These are phyloP conservation scores for Pogona vitticeps DNA, from an alignment of 2,113 vertebrate genomes.

Conservation along the genomic window DNA sequence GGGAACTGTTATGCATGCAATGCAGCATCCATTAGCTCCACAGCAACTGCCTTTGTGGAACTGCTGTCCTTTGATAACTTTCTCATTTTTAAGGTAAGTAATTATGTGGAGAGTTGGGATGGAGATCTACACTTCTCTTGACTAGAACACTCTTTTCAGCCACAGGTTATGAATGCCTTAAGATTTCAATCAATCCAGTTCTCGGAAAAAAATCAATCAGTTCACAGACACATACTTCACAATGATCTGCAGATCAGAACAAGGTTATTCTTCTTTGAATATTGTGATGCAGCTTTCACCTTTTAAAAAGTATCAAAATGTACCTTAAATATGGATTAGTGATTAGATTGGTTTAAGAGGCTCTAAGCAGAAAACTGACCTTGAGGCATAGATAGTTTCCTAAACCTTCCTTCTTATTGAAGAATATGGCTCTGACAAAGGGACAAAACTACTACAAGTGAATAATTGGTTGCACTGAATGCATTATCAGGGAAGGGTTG, in stretches of 20 bases:
- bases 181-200: not conserved
- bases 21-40: constrained; percentile 15
- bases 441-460: too few relatives aligned
- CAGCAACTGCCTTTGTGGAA: not conserved
- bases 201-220: not conserved
- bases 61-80: not conserved
- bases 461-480: too few relatives aligned
- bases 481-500: too few relatives aligned
- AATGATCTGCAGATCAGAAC: too few relatives aligned
- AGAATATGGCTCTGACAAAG: too few relatives aligned
- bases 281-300: not conserved
- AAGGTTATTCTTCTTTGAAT: not conserved
- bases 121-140: not conserved
- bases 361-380: too few relatives aligned
- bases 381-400: too few relatives aligned
- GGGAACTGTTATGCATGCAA: not conserved
- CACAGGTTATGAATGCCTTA: not conserved
- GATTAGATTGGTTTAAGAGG: not conserved
- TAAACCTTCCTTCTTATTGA: too few relatives aligned
- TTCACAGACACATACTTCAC: not conserved
- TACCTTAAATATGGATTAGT: not conserved
- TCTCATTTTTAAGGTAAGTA: not conserved
- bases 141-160: not conserved
- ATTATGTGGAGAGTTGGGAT: too few relatives aligned
- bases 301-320: not conserved